Base-by-base conservation (phyloP, 2,797 vertebrate species). In the Dallia pectoralis region DNA sequence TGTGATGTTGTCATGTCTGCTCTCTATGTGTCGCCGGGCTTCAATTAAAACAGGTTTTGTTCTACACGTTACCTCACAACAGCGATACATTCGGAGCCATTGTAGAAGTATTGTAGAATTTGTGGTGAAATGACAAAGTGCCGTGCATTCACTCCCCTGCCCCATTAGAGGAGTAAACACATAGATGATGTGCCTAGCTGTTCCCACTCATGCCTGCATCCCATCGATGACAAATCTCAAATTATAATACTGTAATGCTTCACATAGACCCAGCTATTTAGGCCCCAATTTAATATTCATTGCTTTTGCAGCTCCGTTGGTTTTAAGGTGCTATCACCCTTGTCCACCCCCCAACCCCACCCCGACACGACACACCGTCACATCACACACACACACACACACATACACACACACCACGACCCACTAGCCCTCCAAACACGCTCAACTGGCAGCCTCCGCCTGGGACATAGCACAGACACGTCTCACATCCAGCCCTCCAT, bases 271-370 rank as follows among this genome's bases (percentile, higher is more conserved):
- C 84, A 87, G 91, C 90, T 93, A 92, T 93, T 93, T 93, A 92
- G 90, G 87, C 88, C 85, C 87, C 89, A 89, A 92, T 93, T 93
- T 93, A 93, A 93, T 93, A 93, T 93, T 93, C 92, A 93, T 93
- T 92, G 92, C 91, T 94, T 94, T 92, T 93, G 91, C 88, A 91
- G 91, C 89, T 92, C 91, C 90, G 91, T 92, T 92, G 92, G 89
- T 92, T 93, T 94, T 92, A 92, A 90, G 91, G 91, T 89, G 91
- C 89, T 92, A 89, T 92, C 88, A 88, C 84, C 88, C 89, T 89
- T 86, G 91, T 91, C 90, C 88, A 87, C 90, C 91, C 89, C 81
- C 85, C 79, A 86, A 86, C 85, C 87, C 91, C 90, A 90, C 90
- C 91, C 89, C 89, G 87, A 88, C 85, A 78, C n/a, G 89, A 83